phyloP scores from a whole-genome alignment of 2,888 invertebrate genomes.

The Morinoia aosen region DNA sequence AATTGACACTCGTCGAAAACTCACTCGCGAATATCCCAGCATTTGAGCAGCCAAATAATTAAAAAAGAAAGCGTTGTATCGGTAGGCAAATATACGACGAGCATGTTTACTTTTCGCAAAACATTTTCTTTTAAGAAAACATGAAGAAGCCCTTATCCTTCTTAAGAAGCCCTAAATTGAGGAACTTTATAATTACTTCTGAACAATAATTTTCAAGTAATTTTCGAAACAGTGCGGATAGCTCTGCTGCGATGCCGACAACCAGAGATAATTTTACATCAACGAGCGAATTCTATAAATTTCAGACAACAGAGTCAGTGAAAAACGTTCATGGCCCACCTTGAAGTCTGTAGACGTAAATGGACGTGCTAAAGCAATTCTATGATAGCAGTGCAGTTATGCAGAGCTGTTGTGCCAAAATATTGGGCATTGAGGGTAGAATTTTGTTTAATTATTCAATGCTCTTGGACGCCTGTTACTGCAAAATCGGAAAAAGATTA shows the following conservation, averaged over 20 bases:
- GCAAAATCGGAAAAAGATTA: too few species aligned
- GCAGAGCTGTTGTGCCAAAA: too few species aligned
- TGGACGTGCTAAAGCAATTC: too few species aligned
- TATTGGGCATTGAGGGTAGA: too few species aligned
- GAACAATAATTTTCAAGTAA: neutral
- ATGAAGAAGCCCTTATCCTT: too few species aligned
- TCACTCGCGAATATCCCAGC: neutral
- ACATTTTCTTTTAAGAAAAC: too few species aligned
- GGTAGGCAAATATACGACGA: neutral
- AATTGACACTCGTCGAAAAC: neutral
- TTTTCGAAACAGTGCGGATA: neutral
- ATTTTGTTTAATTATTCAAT: too few species aligned
- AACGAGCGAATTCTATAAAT: neutral
- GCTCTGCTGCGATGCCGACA: neutral
- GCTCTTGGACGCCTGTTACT: too few species aligned
- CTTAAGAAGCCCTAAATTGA: neutral
- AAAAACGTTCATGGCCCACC: too few species aligned
- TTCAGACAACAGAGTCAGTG: neutral
- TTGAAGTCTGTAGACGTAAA: too few species aligned
- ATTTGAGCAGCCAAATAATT: neutral
- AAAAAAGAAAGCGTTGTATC: neutral
- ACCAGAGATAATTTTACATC: neutral
- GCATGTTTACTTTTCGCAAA: neutral
- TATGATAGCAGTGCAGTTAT: too few species aligned
- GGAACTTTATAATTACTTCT: neutral